These are phyloP conservation scores for Loxodonta africana DNA, from an alignment of 2,113 vertebrate species.

Conservation along the genomic window DNA sequence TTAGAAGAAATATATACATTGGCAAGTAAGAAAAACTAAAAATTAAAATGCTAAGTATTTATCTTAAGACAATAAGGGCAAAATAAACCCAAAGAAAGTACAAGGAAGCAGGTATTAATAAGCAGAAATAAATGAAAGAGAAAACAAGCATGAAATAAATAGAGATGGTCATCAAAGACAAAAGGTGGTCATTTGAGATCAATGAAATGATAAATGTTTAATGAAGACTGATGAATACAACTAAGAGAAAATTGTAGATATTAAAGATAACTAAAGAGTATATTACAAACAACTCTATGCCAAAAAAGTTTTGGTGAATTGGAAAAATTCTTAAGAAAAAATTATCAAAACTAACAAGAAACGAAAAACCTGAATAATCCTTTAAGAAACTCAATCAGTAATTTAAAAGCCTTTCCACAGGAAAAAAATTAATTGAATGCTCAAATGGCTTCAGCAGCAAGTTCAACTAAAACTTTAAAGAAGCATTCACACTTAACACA, in stretches of 20 bases:
- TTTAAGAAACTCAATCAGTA: no score
- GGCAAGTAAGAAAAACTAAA: slow-evolving; percentile 17
- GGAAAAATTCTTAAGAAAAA: slow-evolving; percentile 37
- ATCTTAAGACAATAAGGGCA: slow-evolving; percentile 19
- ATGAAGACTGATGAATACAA: slow-evolving; percentile 8
- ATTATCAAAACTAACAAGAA: not conserved
- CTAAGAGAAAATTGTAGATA: not conserved
- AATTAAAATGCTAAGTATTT: not conserved
- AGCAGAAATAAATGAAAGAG: not conserved
- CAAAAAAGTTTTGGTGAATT: not conserved
- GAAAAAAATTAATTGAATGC: slow-evolving; percentile 24
- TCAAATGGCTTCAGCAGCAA: slow-evolving; percentile 23
- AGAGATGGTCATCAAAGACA: slow-evolving; percentile 3
- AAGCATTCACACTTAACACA: not conserved
- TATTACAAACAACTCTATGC: slow-evolving; percentile 34
- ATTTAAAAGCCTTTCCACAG: not conserved
- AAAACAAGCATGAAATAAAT: slow-evolving; percentile 29
- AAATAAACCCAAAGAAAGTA: slow-evolving; percentile 51
- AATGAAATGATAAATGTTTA: not conserved
- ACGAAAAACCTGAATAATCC: not conserved
- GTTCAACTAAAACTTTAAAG: slow-evolving; percentile 34
- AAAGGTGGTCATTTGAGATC: not conserved
- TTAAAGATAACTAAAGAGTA: not conserved
- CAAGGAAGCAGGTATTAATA: not conserved
- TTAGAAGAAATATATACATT: not conserved